Conservation (phyloP, 2,797 vertebrate genomes). For the Graptemys geographica region DNA sequence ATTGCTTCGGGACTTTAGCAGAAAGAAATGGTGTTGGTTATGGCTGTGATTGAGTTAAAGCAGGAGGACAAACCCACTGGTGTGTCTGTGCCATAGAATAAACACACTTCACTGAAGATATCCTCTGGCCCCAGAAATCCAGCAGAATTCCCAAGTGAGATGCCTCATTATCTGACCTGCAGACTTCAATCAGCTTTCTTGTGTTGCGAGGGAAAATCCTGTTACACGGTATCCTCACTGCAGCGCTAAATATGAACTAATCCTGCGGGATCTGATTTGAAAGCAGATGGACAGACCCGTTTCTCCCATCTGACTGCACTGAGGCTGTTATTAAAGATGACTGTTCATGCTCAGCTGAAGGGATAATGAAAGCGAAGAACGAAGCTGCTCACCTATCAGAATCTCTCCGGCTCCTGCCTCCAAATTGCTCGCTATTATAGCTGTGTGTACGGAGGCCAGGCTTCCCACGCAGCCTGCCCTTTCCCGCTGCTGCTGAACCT, state of each 20-base stretch:
- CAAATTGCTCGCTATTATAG: background rate
- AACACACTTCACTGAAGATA: conserved; percentile 52
- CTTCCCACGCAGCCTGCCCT: background rate
- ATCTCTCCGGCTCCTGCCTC: background rate
- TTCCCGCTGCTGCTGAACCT: background rate
- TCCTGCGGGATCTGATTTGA: background rate
- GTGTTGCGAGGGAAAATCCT: conserved; percentile 47
- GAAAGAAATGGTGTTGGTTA: background rate
- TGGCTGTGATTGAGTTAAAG: background rate
- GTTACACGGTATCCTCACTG: background rate
- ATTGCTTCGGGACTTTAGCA: background rate
- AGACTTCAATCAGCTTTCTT: conserved; percentile 54
- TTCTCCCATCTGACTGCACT: background rate
- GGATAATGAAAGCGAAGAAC: background rate
- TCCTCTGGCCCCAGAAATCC: background rate
- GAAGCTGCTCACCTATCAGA: background rate
- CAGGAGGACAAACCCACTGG: background rate
- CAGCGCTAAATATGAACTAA: background rate
- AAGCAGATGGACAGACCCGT: conserved; percentile 56
- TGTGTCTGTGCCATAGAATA: background rate
- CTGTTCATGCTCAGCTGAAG: conserved; percentile 23
- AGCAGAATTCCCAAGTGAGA: background rate
- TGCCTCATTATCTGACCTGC: conserved; percentile 45
- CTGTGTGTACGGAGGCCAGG: background rate
- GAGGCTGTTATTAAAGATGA: accelerated